phyloP scores from a whole-genome alignment of 1,140 invertebrate species.

The Palaemon carinicauda region DNA sequence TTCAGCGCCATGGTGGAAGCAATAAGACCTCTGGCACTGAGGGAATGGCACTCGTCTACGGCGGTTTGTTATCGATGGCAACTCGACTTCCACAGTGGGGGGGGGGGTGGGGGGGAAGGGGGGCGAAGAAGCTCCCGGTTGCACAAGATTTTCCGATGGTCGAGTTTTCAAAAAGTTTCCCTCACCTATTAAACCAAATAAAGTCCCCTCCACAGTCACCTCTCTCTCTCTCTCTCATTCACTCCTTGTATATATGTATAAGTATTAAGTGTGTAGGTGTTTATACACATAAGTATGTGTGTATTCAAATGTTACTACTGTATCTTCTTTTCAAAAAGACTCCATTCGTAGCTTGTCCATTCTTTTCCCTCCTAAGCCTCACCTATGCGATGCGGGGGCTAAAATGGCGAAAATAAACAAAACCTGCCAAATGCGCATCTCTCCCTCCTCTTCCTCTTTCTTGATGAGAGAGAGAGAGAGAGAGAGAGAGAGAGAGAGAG shows the following conservation, averaged over 20 bases:
- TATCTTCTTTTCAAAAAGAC: too few relatives aligned
- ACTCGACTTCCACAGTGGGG: constrained; percentile 16
- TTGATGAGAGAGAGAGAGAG: too few relatives aligned
- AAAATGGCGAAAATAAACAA: neutral
- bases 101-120: too few relatives aligned
- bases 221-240: too few relatives aligned
- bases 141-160: constrained; percentile 38
- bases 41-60: neutral
- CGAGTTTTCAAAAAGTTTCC: constrained; percentile 23
- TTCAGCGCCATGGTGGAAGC: too few relatives aligned
- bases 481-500: too few relatives aligned
- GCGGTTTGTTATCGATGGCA: constrained; percentile 15
- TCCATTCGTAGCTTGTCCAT: too few relatives aligned
- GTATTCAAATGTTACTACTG: too few relatives aligned
- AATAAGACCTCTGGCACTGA: too few relatives aligned
- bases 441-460: neutral
- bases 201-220: neutral
- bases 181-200: neutral
- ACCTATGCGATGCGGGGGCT: neutral
- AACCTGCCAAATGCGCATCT: constrained; percentile 40
- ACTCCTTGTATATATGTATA: neutral
- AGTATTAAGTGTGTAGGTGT: too few relatives aligned
- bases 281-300: too few relatives aligned
- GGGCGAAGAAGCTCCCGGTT: constrained; percentile 2
- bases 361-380: too few relatives aligned